Evolutionary conservation across 2,113 vertebrate species (phyloP).

Genomic region (Potamarius usumacintae): DNA sequence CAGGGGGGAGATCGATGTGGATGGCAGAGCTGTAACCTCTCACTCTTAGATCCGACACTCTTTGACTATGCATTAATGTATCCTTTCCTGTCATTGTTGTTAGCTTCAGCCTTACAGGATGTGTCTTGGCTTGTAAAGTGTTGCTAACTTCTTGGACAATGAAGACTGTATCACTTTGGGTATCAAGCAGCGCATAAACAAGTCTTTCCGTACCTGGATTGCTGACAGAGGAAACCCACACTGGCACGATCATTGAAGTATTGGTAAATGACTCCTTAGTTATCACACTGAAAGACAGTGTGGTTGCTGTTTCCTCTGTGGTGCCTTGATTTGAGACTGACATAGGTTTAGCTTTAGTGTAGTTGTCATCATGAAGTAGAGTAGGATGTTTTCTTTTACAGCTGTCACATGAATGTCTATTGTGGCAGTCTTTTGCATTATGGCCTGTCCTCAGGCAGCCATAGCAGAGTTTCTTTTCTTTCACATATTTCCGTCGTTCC

Average conservation of each 20-base stretch:
- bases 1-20: background rate
- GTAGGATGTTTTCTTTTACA: no score
- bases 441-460: no score
- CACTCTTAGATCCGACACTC: constrained; percentile 9
- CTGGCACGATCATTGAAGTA: constrained; percentile 35
- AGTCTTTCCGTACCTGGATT: background rate
- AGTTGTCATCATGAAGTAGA: no score
- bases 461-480: no score
- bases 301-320: background rate
- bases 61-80: background rate
- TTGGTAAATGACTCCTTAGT: background rate
- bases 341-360: background rate
- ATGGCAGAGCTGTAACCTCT: constrained; percentile 11
- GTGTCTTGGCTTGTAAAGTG: no score
- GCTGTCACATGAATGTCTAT: no score
- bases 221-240: constrained; percentile 9
- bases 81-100: background rate
- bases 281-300: background rate
- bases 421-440: no score
- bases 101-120: background rate
- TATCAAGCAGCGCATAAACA: constrained; percentile 42
- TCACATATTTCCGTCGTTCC: no score
- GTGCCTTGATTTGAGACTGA: background rate
- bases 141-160: background rate
- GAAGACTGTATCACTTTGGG: constrained; percentile 19